Evolutionary conservation across 2,888 invertebrate species (phyloP), one percentile per base, ranked within the genome.

Genomic region (Amphipyra tragopoginis): DNA sequence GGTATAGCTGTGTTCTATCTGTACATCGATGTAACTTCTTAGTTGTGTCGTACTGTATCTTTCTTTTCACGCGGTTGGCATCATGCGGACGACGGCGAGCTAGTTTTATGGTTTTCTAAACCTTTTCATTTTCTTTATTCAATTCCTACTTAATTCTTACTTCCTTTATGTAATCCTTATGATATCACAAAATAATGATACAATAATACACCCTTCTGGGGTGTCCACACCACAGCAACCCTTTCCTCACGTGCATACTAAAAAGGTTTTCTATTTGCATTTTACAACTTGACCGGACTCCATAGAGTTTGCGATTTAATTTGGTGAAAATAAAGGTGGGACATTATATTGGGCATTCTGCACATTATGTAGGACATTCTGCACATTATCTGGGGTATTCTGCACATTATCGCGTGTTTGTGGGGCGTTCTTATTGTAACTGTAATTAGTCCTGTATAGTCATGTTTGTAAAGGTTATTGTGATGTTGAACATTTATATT

Each of bases 181-280:
- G 29, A 5, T 33, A 26, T 40, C 11, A 40, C 15, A 33, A 68
- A 68, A 50, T 54, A 26, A 47, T 50, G 5, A n/a, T 38, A 11
- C 29, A 49, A 49, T 53, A 53, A 57, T 42, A 47, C 21, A 21
- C 33, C 33, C 21, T 47, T 34, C 9, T 7, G 7, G 29, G 9
- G 21, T 40, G 45, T 29, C 50, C 59, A 26, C 54, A 52, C 39
- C 43, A 43, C 36, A 38, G 48, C 64, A 70, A 67, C 66, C 76
- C 71, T 72, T 21, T 61, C 51, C 42, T 65, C 64, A 72, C 74
- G 73, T 65, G 79, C 56, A 29, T 29, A 4, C 4, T 64, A 64
- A 72, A 72, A 75, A 78, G 73, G 84, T 86, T 83, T 87, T 86
- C 86, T 86, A 88, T 90, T 90, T 90, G 87, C 90, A 89, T 90